Conservation (phyloP, 2,888 invertebrate genomes). For the Vesta saturnalis region DNA sequence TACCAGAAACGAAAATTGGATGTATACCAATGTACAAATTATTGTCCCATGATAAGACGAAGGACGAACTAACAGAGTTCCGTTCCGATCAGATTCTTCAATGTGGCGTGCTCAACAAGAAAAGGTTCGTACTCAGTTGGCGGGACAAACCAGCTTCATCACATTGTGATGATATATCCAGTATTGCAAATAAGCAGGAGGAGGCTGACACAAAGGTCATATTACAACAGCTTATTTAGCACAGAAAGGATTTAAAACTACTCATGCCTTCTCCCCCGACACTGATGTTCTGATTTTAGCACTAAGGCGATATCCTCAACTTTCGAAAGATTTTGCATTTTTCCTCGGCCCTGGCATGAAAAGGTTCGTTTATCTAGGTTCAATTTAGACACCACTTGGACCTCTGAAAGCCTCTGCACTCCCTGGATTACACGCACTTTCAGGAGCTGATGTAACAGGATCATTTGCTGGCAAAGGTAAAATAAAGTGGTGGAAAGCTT, state of each 20-base stretch:
- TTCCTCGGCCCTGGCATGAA: slow-evolving; percentile 7
- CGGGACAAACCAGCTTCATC: not conserved
- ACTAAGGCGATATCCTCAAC: no score
- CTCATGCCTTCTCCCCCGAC: not conserved
- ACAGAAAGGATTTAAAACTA: not conserved
- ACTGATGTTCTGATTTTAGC: not conserved
- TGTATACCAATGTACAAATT: no score
- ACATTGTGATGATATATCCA: not conserved
- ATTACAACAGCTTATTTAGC: no score
- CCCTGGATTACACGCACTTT: no score
- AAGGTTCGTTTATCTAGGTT: slow-evolving; percentile 12
- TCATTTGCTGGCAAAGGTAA: no score
- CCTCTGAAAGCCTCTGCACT: no score
- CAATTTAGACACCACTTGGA: slow-evolving; percentile 13
- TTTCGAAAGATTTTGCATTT: not conserved
- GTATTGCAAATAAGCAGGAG: not conserved
- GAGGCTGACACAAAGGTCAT: no score
- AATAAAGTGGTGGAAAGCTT: no score
- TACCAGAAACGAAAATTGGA: not conserved
- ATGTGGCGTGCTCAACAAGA: not conserved
- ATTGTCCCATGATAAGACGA: no score
- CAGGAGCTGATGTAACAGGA: no score
- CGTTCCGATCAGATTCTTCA: not conserved
- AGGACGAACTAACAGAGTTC: no score
- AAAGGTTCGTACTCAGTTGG: not conserved